These are phyloP conservation scores for Sebastes umbrosus DNA, from an alignment of 2,797 vertebrate species.

Conservation along the genomic window DNA sequence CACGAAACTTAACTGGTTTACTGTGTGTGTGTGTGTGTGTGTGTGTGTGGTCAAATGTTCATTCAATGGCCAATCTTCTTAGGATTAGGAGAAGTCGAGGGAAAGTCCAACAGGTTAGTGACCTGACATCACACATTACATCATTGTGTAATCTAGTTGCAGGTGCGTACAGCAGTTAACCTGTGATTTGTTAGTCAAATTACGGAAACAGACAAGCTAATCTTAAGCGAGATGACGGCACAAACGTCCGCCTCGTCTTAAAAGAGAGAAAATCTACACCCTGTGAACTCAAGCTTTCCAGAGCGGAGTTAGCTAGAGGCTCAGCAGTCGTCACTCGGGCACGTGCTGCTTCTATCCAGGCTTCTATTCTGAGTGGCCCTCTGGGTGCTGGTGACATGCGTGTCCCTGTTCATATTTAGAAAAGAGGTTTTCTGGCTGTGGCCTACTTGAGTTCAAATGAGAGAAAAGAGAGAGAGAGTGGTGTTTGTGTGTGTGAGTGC, in stretches of 20 bases:
- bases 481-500: slow-evolving; percentile 25
- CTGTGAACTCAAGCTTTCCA: slow-evolving; percentile 37
- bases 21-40: slow-evolving; percentile 5
- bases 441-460: slow-evolving; percentile 79
- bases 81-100: slow-evolving; percentile 58
- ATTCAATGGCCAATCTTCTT: slow-evolving; percentile 58
- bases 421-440: slow-evolving; percentile 81
- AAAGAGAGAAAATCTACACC: background rate
- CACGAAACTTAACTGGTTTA: slow-evolving; percentile 35
- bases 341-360: slow-evolving; percentile 60
- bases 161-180: slow-evolving; percentile 3
- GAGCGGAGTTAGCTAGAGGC: slow-evolving; percentile 52
- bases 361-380: slow-evolving; percentile 83
- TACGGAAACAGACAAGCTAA: background rate
- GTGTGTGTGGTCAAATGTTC: slow-evolving; percentile 55
- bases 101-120: slow-evolving; percentile 41
- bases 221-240: slow-evolving; percentile 2
- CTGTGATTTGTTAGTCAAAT: slow-evolving; percentile 20
- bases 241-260: background rate
- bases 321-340: slow-evolving; percentile 51
- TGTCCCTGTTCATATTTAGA: slow-evolving; percentile 81
- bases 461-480: slow-evolving; percentile 41
- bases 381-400: slow-evolving; percentile 73
- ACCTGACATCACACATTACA: slow-evolving; percentile 20
- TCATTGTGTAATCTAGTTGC: slow-evolving; percentile 20